Conservation (phyloP, 1,140 invertebrate species). For the Campoletis sonorensis region DNA sequence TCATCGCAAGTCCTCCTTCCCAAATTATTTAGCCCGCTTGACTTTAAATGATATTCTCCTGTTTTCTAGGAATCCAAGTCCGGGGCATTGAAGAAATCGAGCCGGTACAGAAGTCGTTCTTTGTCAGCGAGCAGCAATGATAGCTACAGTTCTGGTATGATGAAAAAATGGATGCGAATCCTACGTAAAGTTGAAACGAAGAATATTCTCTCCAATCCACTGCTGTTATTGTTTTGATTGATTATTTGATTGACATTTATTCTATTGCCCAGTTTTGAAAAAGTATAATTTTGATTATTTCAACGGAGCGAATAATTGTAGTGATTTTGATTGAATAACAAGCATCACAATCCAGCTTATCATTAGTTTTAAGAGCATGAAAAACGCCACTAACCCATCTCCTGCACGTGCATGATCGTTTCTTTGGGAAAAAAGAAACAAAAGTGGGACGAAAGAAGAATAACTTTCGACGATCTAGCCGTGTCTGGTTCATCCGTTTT, state of each 20-base stretch:
- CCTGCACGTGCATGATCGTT: slow-evolving; percentile 3
- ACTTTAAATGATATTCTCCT: background rate
- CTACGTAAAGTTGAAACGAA: too few species aligned
- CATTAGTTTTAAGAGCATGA: background rate
- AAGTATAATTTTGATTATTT: too few species aligned
- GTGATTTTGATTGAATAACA: background rate
- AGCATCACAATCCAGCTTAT: background rate
- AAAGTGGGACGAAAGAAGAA: background rate
- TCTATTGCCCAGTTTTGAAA: too few species aligned
- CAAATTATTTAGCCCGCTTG: background rate
- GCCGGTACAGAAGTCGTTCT: slow-evolving; percentile 90
- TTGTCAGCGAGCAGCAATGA: slow-evolving; percentile 95
- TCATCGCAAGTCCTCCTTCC: slow-evolving; percentile 60
- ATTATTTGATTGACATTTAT: background rate
- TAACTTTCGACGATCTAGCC: slow-evolving; percentile 11
- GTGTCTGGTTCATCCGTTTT: slow-evolving; percentile 47
- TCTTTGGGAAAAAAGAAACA: background rate
- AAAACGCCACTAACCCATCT: background rate
- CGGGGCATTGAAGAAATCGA: slow-evolving; percentile 89
- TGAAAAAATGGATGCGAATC: background rate
- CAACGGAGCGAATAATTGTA: too few species aligned
- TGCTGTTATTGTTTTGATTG: too few species aligned
- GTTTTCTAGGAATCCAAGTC: slow-evolving; percentile 81
- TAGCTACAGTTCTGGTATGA: slow-evolving; percentile 92
- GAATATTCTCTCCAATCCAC: too few species aligned